A percentile compares a stretch with the other conserved stretches of the same genome.
Evolutionary conservation across 2,113 vertebrate species (phyloP).

Genomic region (Lamprologus tigripictilis): DNA sequence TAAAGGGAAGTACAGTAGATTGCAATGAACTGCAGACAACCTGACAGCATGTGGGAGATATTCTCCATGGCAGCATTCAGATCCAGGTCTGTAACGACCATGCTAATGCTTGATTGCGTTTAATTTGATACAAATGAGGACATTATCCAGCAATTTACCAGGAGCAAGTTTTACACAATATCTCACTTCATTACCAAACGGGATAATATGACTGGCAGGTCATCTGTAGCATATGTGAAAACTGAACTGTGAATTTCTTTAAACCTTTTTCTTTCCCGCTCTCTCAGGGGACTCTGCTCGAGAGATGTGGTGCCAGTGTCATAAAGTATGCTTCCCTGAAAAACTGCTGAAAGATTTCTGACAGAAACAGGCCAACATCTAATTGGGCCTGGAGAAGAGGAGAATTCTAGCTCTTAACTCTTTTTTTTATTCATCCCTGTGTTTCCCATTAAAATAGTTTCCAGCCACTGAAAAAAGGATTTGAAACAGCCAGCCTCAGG

Average conservation of each 20-base stretch:
- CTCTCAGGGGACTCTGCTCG: background rate
- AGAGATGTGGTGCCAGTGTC: background rate
- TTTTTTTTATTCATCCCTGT: constrained; percentile 44
- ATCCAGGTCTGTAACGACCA: constrained; percentile 25
- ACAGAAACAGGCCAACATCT: constrained; percentile 33
- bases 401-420: constrained; percentile 17
- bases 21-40: constrained; percentile 19
- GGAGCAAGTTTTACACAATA: constrained; percentile 24
- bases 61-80: constrained; percentile 13
- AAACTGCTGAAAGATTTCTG: constrained; percentile 37
- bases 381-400: constrained; percentile 52
- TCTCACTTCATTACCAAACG: constrained; percentile 1
- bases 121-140: constrained; percentile 51
- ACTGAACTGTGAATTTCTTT: background rate
- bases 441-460: constrained; percentile 70
- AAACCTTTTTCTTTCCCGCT: background rate
- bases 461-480: constrained; percentile 45
- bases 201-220: constrained; percentile 15
- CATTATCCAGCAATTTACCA: constrained; percentile 37
- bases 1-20: background rate
- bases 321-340: constrained; percentile 26
- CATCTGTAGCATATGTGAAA: background rate
- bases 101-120: constrained; percentile 37
- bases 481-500: constrained; percentile 53
- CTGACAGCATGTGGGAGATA: constrained; percentile 30